Percentiles rank a stretch among this genome's conserved stretches.
phyloP scores from a whole-genome alignment of 2,113 vertebrate genomes.

The Dendrocopos noguchii region DNA sequence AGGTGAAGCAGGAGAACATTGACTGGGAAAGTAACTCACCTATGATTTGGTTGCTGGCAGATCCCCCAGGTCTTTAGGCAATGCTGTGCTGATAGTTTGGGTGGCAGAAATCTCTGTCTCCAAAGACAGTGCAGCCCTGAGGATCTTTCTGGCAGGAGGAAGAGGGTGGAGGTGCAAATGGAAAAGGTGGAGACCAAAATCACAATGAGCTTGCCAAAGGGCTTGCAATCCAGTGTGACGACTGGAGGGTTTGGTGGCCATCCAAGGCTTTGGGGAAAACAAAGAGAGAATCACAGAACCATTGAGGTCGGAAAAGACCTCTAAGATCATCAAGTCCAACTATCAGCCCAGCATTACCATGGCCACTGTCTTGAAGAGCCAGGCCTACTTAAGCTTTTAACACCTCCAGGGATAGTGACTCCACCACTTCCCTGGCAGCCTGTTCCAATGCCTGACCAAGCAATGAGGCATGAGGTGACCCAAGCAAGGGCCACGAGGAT shows the following conservation, averaged over 20 bases:
- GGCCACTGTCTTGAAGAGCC: too few relatives aligned
- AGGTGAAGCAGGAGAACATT: not conserved
- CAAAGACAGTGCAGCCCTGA: not conserved
- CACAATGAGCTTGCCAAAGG: not conserved
- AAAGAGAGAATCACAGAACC: too few relatives aligned
- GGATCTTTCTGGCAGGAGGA: not conserved
- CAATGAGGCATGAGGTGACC: not conserved
- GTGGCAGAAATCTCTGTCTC: not conserved
- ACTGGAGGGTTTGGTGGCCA: not conserved
- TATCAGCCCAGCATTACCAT: too few relatives aligned
- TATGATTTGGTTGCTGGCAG: not conserved
- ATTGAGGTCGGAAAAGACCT: too few relatives aligned
- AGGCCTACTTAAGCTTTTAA: too few relatives aligned
- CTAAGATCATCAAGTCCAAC: too few relatives aligned
- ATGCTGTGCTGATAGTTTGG: accelerated
- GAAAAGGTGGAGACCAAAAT: not conserved
- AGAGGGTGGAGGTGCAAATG: not conserved
- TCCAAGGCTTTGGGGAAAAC: not conserved
- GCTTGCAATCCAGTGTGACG: not conserved
- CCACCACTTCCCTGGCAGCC: too few relatives aligned
- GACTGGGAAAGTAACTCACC: not conserved
- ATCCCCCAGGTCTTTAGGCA: not conserved
- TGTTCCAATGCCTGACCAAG: too few relatives aligned
- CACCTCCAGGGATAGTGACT: too few relatives aligned
- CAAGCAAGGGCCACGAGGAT: not conserved